Percentiles rank a stretch among this genome's conserved stretches.
These are phyloP conservation scores for Oncopeltus fasciatus DNA, from an alignment of 1,140 invertebrate species.

Conservation along the genomic window DNA sequence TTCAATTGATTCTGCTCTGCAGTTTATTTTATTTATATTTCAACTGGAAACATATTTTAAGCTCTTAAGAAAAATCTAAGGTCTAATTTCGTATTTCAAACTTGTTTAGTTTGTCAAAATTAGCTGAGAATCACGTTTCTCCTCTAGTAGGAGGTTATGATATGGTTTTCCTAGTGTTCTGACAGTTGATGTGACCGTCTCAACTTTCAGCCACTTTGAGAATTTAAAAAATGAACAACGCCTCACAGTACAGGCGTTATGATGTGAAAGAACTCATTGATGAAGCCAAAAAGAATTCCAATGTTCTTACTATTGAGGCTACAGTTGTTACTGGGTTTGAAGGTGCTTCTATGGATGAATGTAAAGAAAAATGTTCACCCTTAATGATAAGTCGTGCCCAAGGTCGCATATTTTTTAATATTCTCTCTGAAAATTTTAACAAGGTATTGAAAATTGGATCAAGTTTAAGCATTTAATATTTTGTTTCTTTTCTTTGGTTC, in stretches of 20 bases:
- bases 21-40: too few relatives aligned
- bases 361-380: conserved; percentile 32
- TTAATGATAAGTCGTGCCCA: conserved; percentile 27
- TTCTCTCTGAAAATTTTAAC: conserved; percentile 27
- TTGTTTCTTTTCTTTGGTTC: too few relatives aligned
- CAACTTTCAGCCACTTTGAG: not conserved
- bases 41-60: too few relatives aligned
- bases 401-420: conserved; percentile 37
- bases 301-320: conserved; percentile 22
- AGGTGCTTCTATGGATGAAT: conserved; percentile 37
- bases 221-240: not conserved
- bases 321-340: conserved; percentile 40
- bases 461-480: not conserved
- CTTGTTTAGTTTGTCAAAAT: too few relatives aligned
- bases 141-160: not conserved
- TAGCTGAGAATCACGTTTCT: not conserved
- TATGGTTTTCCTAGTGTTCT: not conserved
- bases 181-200: not conserved
- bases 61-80: too few relatives aligned
- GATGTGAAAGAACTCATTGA: not conserved
- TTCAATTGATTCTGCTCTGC: too few relatives aligned
- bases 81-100: too few relatives aligned
- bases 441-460: conserved; percentile 24
- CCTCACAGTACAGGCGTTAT: not conserved
- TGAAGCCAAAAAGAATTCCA: not conserved